Evolutionary conservation across 2,888 invertebrate genomes (phyloP).

Genomic region (Acronicta aceris): DNA sequence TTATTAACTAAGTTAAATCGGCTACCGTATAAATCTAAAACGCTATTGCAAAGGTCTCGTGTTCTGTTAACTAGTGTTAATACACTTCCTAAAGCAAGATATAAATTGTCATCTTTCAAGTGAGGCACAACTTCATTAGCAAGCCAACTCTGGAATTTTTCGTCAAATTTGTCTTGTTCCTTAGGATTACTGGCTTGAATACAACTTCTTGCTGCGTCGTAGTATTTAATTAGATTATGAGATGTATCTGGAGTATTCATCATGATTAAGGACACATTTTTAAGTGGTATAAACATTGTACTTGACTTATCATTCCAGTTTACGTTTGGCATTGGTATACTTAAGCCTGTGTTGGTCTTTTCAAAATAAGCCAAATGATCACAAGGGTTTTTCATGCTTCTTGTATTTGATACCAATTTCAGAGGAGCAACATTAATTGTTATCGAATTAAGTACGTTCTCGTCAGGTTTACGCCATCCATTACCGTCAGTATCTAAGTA

Average conservation of each 20-base stretch:
- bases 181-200: constrained; percentile 73
- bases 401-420: constrained; percentile 43
- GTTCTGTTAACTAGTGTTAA: constrained; percentile 74
- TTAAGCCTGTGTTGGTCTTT: constrained; percentile 64
- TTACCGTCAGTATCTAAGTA: constrained; percentile 89
- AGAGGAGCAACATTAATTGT: constrained; percentile 64
- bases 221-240: constrained; percentile 88
- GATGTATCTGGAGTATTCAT: constrained; percentile 66
- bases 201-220: constrained; percentile 87
- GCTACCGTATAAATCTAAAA: constrained; percentile 36
- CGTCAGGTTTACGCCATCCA: constrained; percentile 85
- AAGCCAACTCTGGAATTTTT: constrained; percentile 88
- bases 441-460: constrained; percentile 63
- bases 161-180: constrained; percentile 82
- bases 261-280: constrained; percentile 68
- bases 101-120: constrained; percentile 90
- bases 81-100: constrained; percentile 87
- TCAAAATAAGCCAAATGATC: constrained; percentile 72
- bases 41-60: constrained; percentile 38
- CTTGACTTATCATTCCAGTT: constrained; percentile 86
- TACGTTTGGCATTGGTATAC: constrained; percentile 89
- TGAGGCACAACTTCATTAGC: constrained; percentile 83
- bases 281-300: constrained; percentile 91
- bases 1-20: not conserved
- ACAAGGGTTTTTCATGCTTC: constrained; percentile 67